phyloP scores from a whole-genome alignment of 2,113 vertebrate genomes.

The Leucosticte australis region DNA sequence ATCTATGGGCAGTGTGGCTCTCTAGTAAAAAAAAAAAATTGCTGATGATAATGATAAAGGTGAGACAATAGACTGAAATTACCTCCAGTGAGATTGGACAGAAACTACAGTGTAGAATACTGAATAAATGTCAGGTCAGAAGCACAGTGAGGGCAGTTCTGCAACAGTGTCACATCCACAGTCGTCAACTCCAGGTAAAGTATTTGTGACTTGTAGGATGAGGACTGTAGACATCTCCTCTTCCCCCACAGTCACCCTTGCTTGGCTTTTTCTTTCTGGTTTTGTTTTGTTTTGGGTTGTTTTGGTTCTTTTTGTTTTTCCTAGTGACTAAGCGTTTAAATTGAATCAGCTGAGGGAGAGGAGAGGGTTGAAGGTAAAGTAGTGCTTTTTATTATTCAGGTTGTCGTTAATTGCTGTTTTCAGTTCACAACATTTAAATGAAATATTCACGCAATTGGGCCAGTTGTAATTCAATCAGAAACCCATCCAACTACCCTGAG shows the following conservation, averaged over 20 bases:
- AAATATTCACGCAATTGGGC: conserved; percentile 21
- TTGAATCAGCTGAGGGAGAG: conserved; percentile 19
- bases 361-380: conserved; percentile 44
- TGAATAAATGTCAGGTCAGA: background rate
- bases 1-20: background rate
- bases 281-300: background rate
- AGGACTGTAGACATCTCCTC: accelerated
- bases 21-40: background rate
- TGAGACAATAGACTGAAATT: background rate
- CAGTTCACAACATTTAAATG: conserved; percentile 35
- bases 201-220: background rate
- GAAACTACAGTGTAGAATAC: background rate
- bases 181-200: background rate
- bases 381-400: conserved; percentile 42
- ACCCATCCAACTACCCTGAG: conserved; percentile 29
- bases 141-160: background rate
- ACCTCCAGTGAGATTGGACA: background rate
- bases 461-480: conserved; percentile 40
- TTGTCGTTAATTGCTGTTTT: conserved; percentile 43
- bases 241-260: background rate
- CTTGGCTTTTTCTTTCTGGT: background rate
- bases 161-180: background rate
- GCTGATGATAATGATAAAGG: background rate
- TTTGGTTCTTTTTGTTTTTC: background rate
- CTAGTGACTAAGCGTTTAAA: conserved; percentile 10